Percentiles rank a stretch among this genome's conserved stretches.
These are phyloP conservation scores for Meloidogyne floridensis DNA, from an alignment of 1,140 invertebrate species.

Conservation along the genomic window DNA sequence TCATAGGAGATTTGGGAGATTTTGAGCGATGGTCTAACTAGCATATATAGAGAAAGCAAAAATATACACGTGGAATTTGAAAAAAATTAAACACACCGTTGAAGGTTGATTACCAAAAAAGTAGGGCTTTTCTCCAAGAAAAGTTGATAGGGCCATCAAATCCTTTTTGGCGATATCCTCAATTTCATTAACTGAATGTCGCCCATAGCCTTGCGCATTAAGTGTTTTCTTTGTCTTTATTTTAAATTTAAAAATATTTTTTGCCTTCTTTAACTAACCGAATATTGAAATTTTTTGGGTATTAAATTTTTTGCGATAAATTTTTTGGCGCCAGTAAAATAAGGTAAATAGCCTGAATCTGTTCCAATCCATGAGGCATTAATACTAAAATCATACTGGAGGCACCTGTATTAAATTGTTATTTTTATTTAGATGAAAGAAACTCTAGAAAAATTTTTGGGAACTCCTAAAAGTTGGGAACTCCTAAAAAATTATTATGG, in stretches of 20 bases:
- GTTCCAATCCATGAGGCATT: constrained; percentile 46
- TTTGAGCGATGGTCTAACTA: no score
- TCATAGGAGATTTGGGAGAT: no score
- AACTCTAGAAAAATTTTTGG: no score
- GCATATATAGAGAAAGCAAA: no score
- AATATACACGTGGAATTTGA: no score
- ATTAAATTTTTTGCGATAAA: constrained; percentile 47
- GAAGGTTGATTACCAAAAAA: constrained; percentile 90
- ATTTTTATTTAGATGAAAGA: no score
- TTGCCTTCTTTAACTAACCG: constrained; percentile 24
- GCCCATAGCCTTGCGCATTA: constrained; percentile 76
- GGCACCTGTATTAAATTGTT: constrained; percentile 22
- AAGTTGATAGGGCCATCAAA: constrained; percentile 82
- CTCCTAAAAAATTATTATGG: no score
- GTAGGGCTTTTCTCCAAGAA: constrained; percentile 85
- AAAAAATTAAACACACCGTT: constrained; percentile 69
- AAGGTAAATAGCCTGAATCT: constrained; percentile 37
- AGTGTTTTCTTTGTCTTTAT: constrained; percentile 35
- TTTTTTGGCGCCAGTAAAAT: constrained; percentile 50
- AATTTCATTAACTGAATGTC: constrained; percentile 85
- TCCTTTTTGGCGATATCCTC: constrained; percentile 85
- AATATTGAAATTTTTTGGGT: constrained; percentile 27
- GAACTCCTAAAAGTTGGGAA: no score
- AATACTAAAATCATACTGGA: constrained; percentile 41
- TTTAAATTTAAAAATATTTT: background rate